Evolutionary conservation across 2,113 vertebrate genomes (phyloP).

Genomic region (Mesocricetus auratus): DNA sequence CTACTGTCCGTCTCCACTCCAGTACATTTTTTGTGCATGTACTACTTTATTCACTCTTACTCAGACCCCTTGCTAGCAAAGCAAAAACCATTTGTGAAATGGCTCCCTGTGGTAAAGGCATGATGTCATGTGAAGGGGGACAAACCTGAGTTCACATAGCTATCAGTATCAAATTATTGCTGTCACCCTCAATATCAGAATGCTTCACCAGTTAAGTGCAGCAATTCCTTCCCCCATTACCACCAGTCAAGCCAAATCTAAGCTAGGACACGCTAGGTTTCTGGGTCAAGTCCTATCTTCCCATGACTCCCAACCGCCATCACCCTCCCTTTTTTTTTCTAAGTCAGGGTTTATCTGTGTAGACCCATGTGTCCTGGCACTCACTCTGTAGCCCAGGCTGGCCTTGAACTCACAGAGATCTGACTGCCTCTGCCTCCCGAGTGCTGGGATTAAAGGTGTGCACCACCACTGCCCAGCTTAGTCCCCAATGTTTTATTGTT

Average conservation of each 20-base stretch:
- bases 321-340: background rate
- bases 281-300: background rate
- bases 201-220: background rate
- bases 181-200: conserved; percentile 18
- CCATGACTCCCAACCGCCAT: background rate
- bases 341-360: background rate
- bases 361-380: background rate
- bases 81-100: conserved; percentile 50
- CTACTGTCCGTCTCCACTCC: background rate
- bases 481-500: background rate
- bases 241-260: background rate
- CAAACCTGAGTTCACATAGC: background rate
- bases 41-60: conserved; percentile 25
- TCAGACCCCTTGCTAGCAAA: conserved; percentile 47
- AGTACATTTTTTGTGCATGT: background rate
- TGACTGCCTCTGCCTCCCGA: background rate
- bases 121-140: conserved; percentile 21
- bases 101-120: background rate
- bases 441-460: background rate
- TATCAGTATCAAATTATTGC: conserved; percentile 32
- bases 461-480: background rate
- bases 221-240: background rate
- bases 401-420: background rate
- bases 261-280: background rate
- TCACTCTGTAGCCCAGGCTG: background rate